phyloP scores from a whole-genome alignment of 2,888 invertebrate species.

The Doris montereyensis region DNA sequence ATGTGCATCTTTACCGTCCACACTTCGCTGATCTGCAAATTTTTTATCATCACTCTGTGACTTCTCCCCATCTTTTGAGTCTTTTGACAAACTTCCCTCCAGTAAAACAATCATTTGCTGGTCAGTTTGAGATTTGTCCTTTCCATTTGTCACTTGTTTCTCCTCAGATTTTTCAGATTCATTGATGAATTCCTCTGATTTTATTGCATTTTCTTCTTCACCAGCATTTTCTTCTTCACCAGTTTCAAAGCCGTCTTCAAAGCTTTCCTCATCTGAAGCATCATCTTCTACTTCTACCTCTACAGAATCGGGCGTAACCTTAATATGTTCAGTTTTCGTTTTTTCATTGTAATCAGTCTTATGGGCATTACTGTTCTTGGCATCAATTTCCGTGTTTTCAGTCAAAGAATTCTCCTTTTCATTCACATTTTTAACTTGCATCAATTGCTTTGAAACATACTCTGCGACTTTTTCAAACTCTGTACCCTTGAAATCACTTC shows the following conservation, averaged over 20 bases:
- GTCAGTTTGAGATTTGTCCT: not conserved
- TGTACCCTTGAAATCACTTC: conserved; percentile 24
- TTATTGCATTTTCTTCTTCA: not conserved
- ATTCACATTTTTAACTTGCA: not conserved
- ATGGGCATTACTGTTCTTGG: not conserved
- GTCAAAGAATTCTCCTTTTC: not conserved
- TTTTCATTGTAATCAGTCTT: not conserved
- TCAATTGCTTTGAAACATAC: not conserved
- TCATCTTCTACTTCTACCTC: not conserved
- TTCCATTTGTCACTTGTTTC: not conserved
- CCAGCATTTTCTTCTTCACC: not conserved
- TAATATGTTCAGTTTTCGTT: not conserved
- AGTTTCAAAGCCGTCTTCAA: not conserved
- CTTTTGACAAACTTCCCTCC: not conserved
- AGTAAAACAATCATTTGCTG: not conserved
- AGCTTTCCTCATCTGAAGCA: not conserved
- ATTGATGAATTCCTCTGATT: not conserved
- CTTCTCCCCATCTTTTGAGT: conserved; percentile 25
- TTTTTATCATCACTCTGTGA: too few species aligned
- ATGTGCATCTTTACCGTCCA: conserved; percentile 24
- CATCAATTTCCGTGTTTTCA: not conserved
- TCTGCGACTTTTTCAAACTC: conserved; percentile 27
- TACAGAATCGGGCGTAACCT: not conserved
- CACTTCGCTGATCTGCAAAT: too few species aligned
- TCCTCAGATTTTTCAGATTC: not conserved